Evolutionary conservation across 2,797 vertebrate genomes (phyloP).

Genomic region (Xenops minutus): DNA sequence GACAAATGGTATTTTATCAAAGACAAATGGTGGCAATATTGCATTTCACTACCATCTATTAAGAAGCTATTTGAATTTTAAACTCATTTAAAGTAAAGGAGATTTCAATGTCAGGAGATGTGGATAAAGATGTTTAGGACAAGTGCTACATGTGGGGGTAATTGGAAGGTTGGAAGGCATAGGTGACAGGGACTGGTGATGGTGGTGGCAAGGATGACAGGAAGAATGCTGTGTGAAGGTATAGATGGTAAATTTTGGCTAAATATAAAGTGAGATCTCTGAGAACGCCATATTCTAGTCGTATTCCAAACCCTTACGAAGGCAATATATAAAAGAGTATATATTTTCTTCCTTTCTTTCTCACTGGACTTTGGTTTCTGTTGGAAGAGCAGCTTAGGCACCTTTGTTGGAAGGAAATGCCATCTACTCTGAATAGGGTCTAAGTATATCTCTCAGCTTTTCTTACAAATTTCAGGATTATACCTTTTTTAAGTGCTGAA

Average conservation of each 20-base stretch:
- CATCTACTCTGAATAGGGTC: neutral
- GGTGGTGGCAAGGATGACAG: accelerated
- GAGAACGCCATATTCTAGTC: neutral
- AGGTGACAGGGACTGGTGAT: neutral
- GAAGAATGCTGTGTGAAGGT: neutral
- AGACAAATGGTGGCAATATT: constrained; percentile 51
- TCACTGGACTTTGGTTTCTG: neutral
- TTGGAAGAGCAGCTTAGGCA: neutral
- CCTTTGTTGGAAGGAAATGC: neutral
- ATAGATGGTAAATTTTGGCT: neutral
- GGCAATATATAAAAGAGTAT: neutral
- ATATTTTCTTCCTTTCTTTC: neutral
- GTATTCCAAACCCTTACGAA: neutral
- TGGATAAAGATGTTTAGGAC: constrained; percentile 1
- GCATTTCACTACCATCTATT: constrained; percentile 36
- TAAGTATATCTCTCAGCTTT: neutral
- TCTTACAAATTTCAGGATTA: neutral
- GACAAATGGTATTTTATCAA: constrained; percentile 40
- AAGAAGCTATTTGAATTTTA: constrained; percentile 63
- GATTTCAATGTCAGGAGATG: constrained; percentile 21
- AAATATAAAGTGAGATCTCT: neutral
- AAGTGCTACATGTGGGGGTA: neutral
- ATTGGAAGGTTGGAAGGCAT: neutral
- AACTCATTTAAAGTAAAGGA: constrained; percentile 44
- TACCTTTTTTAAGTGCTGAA: neutral